phyloP scores from a whole-genome alignment of 2,888 invertebrate species.

The Cancer borealis region DNA sequence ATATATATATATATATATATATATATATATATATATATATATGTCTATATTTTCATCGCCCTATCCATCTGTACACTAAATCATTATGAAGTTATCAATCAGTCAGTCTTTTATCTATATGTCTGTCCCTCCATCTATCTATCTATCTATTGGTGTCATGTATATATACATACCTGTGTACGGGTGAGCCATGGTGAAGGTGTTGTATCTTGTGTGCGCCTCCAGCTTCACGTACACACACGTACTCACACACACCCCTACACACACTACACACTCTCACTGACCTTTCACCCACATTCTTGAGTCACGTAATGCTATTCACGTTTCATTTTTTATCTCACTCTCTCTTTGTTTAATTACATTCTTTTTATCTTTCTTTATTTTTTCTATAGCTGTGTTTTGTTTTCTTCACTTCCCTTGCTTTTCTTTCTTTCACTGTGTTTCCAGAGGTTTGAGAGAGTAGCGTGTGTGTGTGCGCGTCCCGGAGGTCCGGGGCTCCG shows the following conservation, averaged over 20 bases:
- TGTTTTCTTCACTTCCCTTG: too few species aligned
- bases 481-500: neutral
- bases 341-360: neutral
- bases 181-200: neutral
- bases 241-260: conserved; percentile 35
- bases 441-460: too few species aligned
- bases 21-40: neutral
- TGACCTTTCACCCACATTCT: conserved; percentile 11
- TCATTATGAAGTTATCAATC: neutral
- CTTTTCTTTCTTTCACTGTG: too few species aligned
- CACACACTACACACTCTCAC: conserved; percentile 18
- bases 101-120: neutral
- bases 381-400: too few species aligned
- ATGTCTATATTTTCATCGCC: neutral
- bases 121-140: too few species aligned
- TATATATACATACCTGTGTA: neutral
- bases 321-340: neutral
- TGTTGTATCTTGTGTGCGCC: neutral
- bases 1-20: neutral
- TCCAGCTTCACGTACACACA: neutral
- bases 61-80: neutral
- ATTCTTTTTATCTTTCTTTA: neutral
- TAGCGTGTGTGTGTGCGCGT: neutral
- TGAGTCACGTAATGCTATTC: conserved; percentile 3
- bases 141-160: neutral